Conservation (phyloP, 2,888 invertebrate genomes). For the Lamproptera curius region DNA sequence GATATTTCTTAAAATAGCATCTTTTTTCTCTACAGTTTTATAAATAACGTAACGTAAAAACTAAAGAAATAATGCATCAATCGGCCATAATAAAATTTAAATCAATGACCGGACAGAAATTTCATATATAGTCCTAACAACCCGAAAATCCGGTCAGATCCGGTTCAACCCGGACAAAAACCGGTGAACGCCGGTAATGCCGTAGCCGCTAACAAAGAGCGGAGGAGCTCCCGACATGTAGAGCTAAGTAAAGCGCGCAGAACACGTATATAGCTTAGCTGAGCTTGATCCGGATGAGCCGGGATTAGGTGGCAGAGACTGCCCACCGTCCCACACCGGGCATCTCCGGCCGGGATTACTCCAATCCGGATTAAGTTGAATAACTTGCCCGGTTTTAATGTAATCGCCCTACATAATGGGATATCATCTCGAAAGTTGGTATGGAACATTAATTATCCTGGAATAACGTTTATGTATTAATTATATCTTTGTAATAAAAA, state of each 20-base stretch:
- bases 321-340: constrained; percentile 67
- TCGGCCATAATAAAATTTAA: too few relatives aligned
- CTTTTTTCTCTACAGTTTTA: too few relatives aligned
- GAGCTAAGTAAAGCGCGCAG: constrained; percentile 31
- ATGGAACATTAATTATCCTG: too few relatives aligned
- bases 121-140: background rate
- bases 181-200: constrained; percentile 26
- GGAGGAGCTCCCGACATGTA: constrained; percentile 32
- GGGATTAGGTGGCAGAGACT: constrained; percentile 68
- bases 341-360: constrained; percentile 70
- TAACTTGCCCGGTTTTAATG: constrained; percentile 54
- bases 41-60: too few relatives aligned
- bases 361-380: constrained; percentile 70
- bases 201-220: constrained; percentile 44
- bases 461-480: too few relatives aligned
- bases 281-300: constrained; percentile 64
- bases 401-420: constrained; percentile 25
- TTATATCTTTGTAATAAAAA: too few relatives aligned
- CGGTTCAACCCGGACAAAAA: constrained; percentile 13
- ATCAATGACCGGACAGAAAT: too few relatives aligned
- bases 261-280: constrained; percentile 51
- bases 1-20: too few relatives aligned
- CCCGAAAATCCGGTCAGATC: constrained; percentile 7
- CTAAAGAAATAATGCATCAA: too few relatives aligned
- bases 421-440: background rate